Base-by-base conservation (phyloP, 2,888 invertebrate genomes). In the Anaspis maculata region DNA sequence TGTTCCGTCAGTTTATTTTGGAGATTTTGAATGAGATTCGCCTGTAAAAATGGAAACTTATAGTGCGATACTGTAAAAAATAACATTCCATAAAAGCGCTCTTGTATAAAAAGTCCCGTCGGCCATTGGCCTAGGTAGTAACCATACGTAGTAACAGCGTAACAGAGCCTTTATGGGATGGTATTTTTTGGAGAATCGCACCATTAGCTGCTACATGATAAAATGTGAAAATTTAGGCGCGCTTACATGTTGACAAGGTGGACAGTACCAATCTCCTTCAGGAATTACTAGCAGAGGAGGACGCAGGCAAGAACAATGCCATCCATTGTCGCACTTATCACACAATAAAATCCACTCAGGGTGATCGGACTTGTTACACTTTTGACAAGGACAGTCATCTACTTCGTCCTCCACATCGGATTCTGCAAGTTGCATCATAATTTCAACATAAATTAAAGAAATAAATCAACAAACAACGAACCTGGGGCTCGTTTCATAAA, bases 261-360 rank as follows among this genome's bases (percentile, higher is more conserved):
- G 97, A 65, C 98, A 98, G 67, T 79, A 91, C 98, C 97, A 98
- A 64, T 95, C 89, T 1, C 96, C 96, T 60, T 94, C 92, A 0
- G 97, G 98, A 52, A 98, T 87, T 15, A 89, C 77, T 68, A 95
- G 81, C 24, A 98, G 74, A 37, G 92, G 79, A 0, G 97, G 97
- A 41, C 87, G 78, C 22, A 97, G 74, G 59, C 97, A 98, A 25
- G 89, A 88, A 40, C 92, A 95, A 70, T 98, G 97, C 79, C 91
- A 96, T n/a, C 96, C 96, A 41, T 76, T 79, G 65, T 98, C 95
- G 64, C 97, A 98, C 45, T 75, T 76, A 69, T 98, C 97, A 61
- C 97, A 98, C 23, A 98, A 69, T 32, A 98, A 69, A 54, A 98
- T 92, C 92, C 92, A 94, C 66, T 97, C 95, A 0, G 96, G 95